Base-by-base conservation (phyloP, 2,113 vertebrate species). In the Hucho hucho region DNA sequence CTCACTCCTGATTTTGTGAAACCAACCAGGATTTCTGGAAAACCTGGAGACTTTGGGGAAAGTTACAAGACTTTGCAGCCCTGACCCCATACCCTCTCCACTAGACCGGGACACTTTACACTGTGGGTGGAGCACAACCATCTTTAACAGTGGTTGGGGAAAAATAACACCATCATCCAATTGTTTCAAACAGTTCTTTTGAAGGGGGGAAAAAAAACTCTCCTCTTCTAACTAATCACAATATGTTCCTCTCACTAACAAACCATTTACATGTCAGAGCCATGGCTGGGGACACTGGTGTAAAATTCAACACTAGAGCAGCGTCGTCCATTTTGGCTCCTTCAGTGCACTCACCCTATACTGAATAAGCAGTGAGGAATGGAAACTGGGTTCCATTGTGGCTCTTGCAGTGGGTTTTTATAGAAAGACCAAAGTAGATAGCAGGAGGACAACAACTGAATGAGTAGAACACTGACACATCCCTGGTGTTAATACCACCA, bases 381-480 rank as follows among this genome's bases (percentile, higher is more conserved):
- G 22, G n/a, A 25, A n/a, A 47, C 24, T 24, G 43, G 12, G 24
- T 37, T 37, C 37, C 37, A 37, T 37, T 1, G 7, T 37, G 32
- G 32, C 32, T 37, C 37, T 9, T 1, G 37, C 37, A 43, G 37
- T 43, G 37, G 9, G 58, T 25, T 22, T 68, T 25, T 65, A 65
- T 18, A n/a, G 70, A 67, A 49, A 75, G 59, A 80, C 46, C 24
- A 29, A 70, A 78, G 63, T 70, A 73, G 72, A 43, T 43, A n/a
- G 43, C 11, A 7, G 43, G 11, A 77, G 26, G 20, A 76, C 66
- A 66, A 37, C 32, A 37, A 9, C 13, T 63, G 43, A 49, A 32
- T 56, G n/a, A 59, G 49, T 72, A 59, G 29, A 87, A 76, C 79
- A 84, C 81, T 75, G 75, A 85, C 74, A 80, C 69, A 20, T 81